These are phyloP conservation scores for Thamnaconus septentrionalis DNA, from an alignment of 2,113 vertebrate species.

Conservation along the genomic window DNA sequence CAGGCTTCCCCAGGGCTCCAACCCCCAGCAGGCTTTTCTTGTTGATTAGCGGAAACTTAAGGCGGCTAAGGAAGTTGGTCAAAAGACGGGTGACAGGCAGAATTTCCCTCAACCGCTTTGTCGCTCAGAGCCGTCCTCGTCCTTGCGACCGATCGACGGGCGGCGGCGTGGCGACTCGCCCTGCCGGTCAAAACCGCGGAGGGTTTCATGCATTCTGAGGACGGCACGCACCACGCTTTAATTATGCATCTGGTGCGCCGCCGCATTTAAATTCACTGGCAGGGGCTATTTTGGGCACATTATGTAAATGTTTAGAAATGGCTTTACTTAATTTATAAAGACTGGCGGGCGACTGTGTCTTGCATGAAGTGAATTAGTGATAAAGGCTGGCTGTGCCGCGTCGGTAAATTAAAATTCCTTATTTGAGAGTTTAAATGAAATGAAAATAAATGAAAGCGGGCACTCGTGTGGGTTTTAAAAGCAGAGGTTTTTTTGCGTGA, in stretches of 20 bases:
- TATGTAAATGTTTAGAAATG: conserved; percentile 69
- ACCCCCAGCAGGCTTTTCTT: conserved; percentile 66
- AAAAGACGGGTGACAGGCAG: conserved; percentile 42
- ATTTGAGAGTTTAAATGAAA: too few relatives aligned
- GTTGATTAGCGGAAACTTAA: conserved; percentile 77
- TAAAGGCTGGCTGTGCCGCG: conserved; percentile 24
- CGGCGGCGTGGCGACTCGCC: too few relatives aligned
- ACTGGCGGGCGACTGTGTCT: conserved; percentile 26
- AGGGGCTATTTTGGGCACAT: conserved; percentile 61
- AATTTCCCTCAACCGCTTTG: conserved; percentile 26
- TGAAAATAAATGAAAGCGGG: too few relatives aligned
- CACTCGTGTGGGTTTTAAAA: too few relatives aligned
- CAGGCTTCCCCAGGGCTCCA: conserved; percentile 69
- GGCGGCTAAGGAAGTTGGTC: conserved; percentile 49
- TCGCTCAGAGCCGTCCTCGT: conserved; percentile 27
- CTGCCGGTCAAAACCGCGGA: too few relatives aligned
- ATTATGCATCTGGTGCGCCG: conserved; percentile 8
- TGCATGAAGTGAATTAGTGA: conserved; percentile 29
- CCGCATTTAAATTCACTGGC: conserved; percentile 14
- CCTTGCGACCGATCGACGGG: conserved; percentile 11
- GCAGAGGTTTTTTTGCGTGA: too few relatives aligned
- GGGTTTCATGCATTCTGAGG: conserved; percentile 4
- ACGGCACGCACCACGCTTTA: conserved; percentile 8
- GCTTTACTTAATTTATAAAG: conserved; percentile 68
- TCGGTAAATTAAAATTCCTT: too few relatives aligned